These are phyloP conservation scores for Hanleya hanleyi DNA, from an alignment of 2,888 invertebrate species.

Conservation along the genomic window DNA sequence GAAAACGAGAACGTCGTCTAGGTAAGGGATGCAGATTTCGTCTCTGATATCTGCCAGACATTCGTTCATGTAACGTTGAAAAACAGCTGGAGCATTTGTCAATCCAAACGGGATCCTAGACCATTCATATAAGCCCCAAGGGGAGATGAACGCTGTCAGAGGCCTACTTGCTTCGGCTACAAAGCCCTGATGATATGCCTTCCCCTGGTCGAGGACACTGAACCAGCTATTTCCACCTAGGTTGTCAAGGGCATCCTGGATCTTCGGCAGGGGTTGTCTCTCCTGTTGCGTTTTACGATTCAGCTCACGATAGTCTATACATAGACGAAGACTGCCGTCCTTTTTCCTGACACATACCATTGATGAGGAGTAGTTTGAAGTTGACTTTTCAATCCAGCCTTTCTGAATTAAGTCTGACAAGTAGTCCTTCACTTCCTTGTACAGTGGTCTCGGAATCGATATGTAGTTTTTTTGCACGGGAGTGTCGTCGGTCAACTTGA, in stretches of 20 bases:
- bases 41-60: constrained; percentile 12
- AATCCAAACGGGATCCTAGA: constrained; percentile 28
- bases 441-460: constrained; percentile 33
- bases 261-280: too few species aligned
- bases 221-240: constrained; percentile 31
- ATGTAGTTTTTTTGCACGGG: constrained; percentile 34
- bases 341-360: constrained; percentile 28
- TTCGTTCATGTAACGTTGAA: constrained; percentile 15
- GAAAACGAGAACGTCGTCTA: background rate
- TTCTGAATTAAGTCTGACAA: constrained; percentile 26
- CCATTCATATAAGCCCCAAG: constrained; percentile 28
- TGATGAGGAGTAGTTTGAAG: constrained; percentile 20
- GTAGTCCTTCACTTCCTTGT: constrained; percentile 43
- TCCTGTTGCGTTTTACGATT: too few species aligned
- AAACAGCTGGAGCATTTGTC: constrained; percentile 23
- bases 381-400: constrained; percentile 29
- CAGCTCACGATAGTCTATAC: too few species aligned
- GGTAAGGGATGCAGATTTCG: constrained; percentile 16
- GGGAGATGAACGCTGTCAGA: constrained; percentile 31
- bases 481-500: constrained; percentile 27
- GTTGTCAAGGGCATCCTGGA: constrained; percentile 23
- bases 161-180: constrained; percentile 14
- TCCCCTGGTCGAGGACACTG: constrained; percentile 18
- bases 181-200: constrained; percentile 30
- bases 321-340: too few species aligned